Evolutionary conservation across 2,797 vertebrate species (phyloP).

Genomic region (Sebastes cheni): DNA sequence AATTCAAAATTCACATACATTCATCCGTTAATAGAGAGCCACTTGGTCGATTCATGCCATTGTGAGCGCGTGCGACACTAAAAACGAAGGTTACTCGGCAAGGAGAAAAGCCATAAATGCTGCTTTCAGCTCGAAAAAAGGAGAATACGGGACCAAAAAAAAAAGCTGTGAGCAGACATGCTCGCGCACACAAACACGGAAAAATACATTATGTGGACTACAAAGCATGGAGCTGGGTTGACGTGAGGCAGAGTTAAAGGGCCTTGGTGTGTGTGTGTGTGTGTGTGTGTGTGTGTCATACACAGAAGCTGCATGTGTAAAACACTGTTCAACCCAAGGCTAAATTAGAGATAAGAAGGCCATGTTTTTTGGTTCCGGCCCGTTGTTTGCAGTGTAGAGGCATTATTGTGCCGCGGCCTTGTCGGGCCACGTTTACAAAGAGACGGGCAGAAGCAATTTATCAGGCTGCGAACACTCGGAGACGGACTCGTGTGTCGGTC

Average conservation of each 20-base stretch:
- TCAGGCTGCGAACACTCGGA: slow-evolving; percentile 36
- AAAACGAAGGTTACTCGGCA: slow-evolving; percentile 42
- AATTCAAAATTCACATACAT: slow-evolving; percentile 39
- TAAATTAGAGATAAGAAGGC: slow-evolving; percentile 55
- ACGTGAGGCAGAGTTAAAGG: slow-evolving; percentile 32
- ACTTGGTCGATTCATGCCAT: slow-evolving; percentile 43
- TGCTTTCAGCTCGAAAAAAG: slow-evolving; percentile 25
- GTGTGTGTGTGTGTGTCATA: slow-evolving; percentile 3
- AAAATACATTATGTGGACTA: slow-evolving; percentile 29
- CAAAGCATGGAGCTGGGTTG: slow-evolving; percentile 42
- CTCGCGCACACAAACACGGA: slow-evolving; percentile 13
- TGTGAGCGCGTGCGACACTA: slow-evolving; percentile 25
- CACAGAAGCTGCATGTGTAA: slow-evolving; percentile 36
- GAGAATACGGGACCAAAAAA: slow-evolving; percentile 4
- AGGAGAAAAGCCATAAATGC: slow-evolving; percentile 32
- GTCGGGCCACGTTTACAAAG: slow-evolving; percentile 53
- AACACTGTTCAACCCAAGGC: slow-evolving; percentile 60
- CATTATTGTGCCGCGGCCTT: slow-evolving; percentile 58
- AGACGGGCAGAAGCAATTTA: slow-evolving; percentile 59
- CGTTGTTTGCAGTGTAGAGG: slow-evolving; percentile 49
- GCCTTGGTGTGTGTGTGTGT: slow-evolving; percentile 20
- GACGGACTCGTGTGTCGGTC: slow-evolving; percentile 25
- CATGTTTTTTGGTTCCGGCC: slow-evolving; percentile 16
- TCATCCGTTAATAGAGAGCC: slow-evolving; percentile 34
- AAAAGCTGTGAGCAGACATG: background rate